These are phyloP conservation scores for Archivesica marissinica DNA, from an alignment of 1,140 invertebrate genomes.

Conservation along the genomic window DNA sequence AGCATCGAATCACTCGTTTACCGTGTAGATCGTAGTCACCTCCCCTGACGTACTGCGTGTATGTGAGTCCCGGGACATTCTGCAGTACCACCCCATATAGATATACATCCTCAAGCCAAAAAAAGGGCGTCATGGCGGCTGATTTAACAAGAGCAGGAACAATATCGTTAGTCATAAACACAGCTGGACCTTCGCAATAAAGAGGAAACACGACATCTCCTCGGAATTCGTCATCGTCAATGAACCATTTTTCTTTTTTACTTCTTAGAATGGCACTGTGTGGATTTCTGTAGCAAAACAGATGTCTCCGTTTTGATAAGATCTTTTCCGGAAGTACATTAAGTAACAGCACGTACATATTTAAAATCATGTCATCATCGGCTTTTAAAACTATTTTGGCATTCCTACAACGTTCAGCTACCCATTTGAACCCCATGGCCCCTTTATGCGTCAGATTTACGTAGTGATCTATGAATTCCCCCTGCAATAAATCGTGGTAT, in stretches of 20 bases:
- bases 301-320: conserved; percentile 1
- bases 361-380: conserved; percentile 94
- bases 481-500: conserved; percentile 72
- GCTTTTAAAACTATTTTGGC: conserved; percentile 92
- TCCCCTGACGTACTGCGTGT: not conserved
- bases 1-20: not conserved
- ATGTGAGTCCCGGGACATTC: not conserved
- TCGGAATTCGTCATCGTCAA: conserved; percentile 47
- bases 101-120: conserved; percentile 83
- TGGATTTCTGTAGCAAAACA: conserved; percentile 45
- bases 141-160: conserved; percentile 75
- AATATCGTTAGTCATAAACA: conserved; percentile 79
- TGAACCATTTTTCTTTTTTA: conserved; percentile 20
- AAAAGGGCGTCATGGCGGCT: conserved; percentile 70
- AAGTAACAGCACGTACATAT: conserved; percentile 85
- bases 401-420: conserved; percentile 86
- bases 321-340: not conserved
- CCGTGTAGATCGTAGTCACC: not conserved
- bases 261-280: conserved; percentile 29
- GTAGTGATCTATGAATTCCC: conserved; percentile 72
- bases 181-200: conserved; percentile 82
- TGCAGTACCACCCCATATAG: conserved; percentile 78
- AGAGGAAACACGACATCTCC: conserved; percentile 22
- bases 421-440: conserved; percentile 93
- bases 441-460: conserved; percentile 84